phyloP scores from a whole-genome alignment of 1,140 invertebrate species.

The Drosophila busckii region DNA sequence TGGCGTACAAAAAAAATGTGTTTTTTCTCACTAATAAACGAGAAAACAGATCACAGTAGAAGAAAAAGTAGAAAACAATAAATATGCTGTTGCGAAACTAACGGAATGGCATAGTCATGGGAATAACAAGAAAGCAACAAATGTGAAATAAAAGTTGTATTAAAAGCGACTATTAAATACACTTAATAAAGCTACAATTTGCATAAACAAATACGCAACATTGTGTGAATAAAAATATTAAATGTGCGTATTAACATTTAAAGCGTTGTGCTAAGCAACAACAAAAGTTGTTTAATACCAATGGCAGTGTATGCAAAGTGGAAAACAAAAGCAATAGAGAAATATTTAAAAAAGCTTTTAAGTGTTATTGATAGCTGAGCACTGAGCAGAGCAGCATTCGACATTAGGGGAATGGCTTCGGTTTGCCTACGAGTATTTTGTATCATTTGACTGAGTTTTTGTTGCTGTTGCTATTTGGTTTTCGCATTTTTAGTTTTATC shows the following conservation, averaged over 20 bases:
- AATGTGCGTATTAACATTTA: no score
- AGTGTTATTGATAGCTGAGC: conserved; percentile 75
- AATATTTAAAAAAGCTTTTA: conserved; percentile 77
- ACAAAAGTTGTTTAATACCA: conserved; percentile 21
- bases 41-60: no score
- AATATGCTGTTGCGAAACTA: conserved; percentile 51
- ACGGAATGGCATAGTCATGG: conserved; percentile 45
- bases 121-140: no score
- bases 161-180: no score
- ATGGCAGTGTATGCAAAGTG: no score
- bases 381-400: no score
- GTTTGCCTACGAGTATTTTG: conserved; percentile 25
- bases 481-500: conserved; percentile 11
- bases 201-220: no score
- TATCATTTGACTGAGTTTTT: conserved; percentile 28
- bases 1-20: conserved; percentile 23
- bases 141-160: no score
- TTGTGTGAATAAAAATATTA: no score
- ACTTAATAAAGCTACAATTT: no score
- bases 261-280: conserved; percentile 25
- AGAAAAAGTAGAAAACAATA: conserved; percentile 50
- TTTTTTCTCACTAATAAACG: conserved; percentile 69
- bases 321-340: conserved; percentile 31
- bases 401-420: no score
- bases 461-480: conserved; percentile 22